Percentiles rank a stretch among this genome's conserved stretches.
These are phyloP conservation scores for Sphenodon punctatus DNA, from an alignment of 2,797 vertebrate genomes.

Conservation along the genomic window DNA sequence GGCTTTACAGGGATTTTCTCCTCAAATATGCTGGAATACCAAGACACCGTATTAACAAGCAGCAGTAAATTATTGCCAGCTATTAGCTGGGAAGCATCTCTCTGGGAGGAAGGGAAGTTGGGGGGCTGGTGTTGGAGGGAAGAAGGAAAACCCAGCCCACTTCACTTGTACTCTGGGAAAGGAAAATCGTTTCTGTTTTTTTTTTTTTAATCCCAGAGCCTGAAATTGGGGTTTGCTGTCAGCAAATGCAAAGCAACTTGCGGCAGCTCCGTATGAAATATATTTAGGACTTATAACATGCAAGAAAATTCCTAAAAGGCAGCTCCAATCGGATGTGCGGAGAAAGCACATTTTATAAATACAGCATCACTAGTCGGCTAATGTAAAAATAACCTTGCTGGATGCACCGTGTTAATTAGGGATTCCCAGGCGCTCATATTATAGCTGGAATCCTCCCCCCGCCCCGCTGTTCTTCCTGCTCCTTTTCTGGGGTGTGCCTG, in stretches of 20 bases:
- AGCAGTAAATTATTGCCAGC: constrained; percentile 38
- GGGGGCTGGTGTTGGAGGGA: too few relatives aligned
- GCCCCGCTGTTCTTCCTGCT: too few relatives aligned
- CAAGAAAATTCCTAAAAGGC: not conserved
- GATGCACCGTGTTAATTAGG: not conserved
- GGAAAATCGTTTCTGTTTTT: constrained; percentile 38
- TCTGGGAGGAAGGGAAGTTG: too few relatives aligned
- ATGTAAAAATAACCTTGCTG: too few relatives aligned
- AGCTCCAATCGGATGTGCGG: not conserved
- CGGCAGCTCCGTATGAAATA: constrained; percentile 2
- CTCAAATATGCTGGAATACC: constrained; percentile 40
- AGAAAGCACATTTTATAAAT: not conserved
- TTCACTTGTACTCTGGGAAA: not conserved
- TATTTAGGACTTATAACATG: not conserved
- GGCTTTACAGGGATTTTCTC: constrained; percentile 50
- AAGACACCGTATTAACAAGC: constrained; percentile 29
- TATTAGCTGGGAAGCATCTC: constrained; percentile 35
- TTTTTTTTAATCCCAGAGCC: constrained; percentile 37
- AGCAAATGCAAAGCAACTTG: constrained; percentile 21
- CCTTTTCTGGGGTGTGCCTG: too few relatives aligned
- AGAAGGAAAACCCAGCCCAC: not conserved
- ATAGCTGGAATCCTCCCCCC: not conserved
- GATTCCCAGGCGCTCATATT: too few relatives aligned
- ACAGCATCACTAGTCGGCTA: not conserved
- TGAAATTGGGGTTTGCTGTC: too few relatives aligned